phyloP scores from a whole-genome alignment of 2,888 invertebrate species.

The Stictocephala bisonia region DNA sequence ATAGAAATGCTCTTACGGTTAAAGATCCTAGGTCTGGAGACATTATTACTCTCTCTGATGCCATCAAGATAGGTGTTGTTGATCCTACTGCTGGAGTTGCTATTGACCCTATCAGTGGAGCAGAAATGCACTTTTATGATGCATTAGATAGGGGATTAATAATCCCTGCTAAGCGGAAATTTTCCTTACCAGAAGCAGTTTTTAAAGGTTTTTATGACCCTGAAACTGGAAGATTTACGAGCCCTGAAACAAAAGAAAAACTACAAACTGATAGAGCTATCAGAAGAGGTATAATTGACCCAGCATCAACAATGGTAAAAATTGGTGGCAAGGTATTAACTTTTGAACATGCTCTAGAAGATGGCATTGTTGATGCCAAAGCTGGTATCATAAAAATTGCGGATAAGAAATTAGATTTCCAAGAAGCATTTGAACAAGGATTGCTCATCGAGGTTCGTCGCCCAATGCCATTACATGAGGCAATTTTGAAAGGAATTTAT shows the following conservation, averaged over 20 bases:
- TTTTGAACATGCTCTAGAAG: constrained; percentile 84
- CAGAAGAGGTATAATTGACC: constrained; percentile 84
- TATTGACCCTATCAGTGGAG: constrained; percentile 78
- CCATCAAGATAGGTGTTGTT: constrained; percentile 79
- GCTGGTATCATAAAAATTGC: constrained; percentile 76
- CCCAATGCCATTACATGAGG: constrained; percentile 84
- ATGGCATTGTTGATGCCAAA: constrained; percentile 80
- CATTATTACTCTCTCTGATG: constrained; percentile 82
- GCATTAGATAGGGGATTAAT: constrained; percentile 86
- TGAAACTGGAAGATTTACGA: constrained; percentile 82
- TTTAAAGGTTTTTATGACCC: constrained; percentile 92
- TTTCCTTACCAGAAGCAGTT: constrained; percentile 90
- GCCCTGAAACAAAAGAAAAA: constrained; percentile 82
- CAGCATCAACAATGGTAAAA: constrained; percentile 86
- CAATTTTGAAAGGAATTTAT: constrained; percentile 83
- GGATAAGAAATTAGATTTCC: constrained; percentile 75
- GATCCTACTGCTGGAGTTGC: constrained; percentile 85
- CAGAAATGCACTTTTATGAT: constrained; percentile 81
- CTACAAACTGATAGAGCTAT: constrained; percentile 86
- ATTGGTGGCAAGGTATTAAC: constrained; percentile 84
- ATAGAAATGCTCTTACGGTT: constrained; percentile 80
- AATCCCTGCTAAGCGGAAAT: constrained; percentile 83
- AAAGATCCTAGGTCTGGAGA: constrained; percentile 84
- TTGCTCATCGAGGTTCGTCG: constrained; percentile 83
- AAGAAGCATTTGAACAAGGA: constrained; percentile 87